Base-by-base conservation (phyloP, 2,888 invertebrate species). In the Graphium colonna region DNA sequence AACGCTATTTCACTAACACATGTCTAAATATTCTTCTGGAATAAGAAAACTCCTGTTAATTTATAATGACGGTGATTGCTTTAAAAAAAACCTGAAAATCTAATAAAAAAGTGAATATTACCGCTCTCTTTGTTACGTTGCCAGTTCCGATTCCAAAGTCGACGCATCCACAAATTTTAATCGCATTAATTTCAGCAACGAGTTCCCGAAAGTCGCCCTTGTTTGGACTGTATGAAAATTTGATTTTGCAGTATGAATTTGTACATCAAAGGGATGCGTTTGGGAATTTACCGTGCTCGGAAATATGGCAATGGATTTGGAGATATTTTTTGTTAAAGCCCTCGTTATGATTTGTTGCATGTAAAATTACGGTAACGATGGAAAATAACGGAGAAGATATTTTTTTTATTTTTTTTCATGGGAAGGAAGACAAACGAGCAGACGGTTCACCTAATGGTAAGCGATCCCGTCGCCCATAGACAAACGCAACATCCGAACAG, bases 191-290 rank as follows among this genome's bases (percentile, higher is more conserved):
- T 18, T 9, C 16, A n/a, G 48, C 12, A 39, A 45, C 16, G 54
- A 49, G 40, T 40, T 49, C 21, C 28, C 16, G 38, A 36, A 28
- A 50, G 49, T 45, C 54, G 40, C 44, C 44, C 48, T 31, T 49
- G 39, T n/a, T n/a, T n/a, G n/a, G n/a, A n/a, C n/a, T n/a, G n/a
- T n/a, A n/a, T n/a, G n/a, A n/a, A n/a, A n/a, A 49, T 54, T 54
- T 49, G 36, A 49, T 50, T 48, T 53, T 38, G 38, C 18, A 43
- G 43, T 43, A 48, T 46, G 41, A 46, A 38, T 48, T 38, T 41
- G 43, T 53, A 53, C 48, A 48, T 53, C 52, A 53, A 53, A 53
- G 52, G 38, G 48, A 42, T 9, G 17, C 31, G 42, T 10, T 16
- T 42, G 7, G 42, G 17, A 31, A 42, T 45, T 45, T 36, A 40